Percentiles rank a stretch among this genome's conserved stretches.
Conservation (phyloP, 2,113 vertebrate species). For the Theristicus caerulescens region DNA sequence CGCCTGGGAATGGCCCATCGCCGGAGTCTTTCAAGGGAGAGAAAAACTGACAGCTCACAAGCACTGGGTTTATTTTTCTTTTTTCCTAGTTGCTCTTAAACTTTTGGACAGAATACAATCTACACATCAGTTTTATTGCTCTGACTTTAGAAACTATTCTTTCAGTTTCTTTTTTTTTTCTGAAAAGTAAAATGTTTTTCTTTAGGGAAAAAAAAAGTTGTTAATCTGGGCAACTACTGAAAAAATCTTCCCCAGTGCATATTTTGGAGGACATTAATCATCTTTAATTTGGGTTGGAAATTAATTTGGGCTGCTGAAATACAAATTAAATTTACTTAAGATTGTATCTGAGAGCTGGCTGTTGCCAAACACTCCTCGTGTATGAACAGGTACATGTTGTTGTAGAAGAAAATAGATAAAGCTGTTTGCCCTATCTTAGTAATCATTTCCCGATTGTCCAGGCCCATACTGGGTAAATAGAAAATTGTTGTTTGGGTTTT, state of each 20-base stretch:
- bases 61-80: neutral
- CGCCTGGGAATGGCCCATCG: neutral
- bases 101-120: neutral
- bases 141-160: neutral
- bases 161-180: neutral
- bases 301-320: constrained; percentile 19
- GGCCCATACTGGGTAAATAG: neutral
- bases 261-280: neutral
- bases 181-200: neutral
- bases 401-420: neutral
- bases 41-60: neutral
- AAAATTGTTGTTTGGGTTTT: neutral
- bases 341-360: neutral
- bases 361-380: neutral
- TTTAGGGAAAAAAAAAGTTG: neutral
- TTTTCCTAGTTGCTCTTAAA: neutral
- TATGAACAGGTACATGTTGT: neutral
- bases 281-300: neutral
- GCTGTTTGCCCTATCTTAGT: neutral
- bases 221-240: neutral
- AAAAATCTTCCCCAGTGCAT: neutral
- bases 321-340: neutral
- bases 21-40: neutral
- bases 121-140: neutral
- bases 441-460: neutral